Evolutionary conservation across 2,888 invertebrate genomes (phyloP).

Genomic region (Troides aeacus): DNA sequence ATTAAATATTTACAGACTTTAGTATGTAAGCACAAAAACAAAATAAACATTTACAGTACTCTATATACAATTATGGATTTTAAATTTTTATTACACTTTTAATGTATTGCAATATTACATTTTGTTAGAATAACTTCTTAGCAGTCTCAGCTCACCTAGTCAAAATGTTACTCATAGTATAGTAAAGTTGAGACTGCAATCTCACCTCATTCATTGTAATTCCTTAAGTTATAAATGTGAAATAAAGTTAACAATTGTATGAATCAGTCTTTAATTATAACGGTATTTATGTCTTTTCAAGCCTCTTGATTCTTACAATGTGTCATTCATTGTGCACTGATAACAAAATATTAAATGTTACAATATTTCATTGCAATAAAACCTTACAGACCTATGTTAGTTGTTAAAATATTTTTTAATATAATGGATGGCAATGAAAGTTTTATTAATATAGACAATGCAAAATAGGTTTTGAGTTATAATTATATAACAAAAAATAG

Average conservation of each 20-base stretch:
- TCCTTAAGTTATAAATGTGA: constrained; percentile 55
- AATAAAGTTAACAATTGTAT: constrained; percentile 70
- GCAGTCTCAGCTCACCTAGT: constrained; percentile 28
- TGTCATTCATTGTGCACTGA: not conserved
- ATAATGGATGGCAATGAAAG: not conserved
- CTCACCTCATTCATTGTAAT: constrained; percentile 58
- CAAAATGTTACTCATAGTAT: constrained; percentile 34
- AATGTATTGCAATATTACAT: constrained; percentile 46
- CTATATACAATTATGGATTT: constrained; percentile 50
- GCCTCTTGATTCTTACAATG: constrained; percentile 6
- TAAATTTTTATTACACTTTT: constrained; percentile 40
- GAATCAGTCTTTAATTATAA: constrained; percentile 72
- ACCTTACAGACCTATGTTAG: not conserved
- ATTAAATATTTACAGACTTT: constrained; percentile 55
- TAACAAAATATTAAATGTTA: not conserved
- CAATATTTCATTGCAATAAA: not conserved
- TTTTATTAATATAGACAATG: not conserved
- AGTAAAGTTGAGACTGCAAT: constrained; percentile 44
- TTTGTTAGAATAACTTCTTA: constrained; percentile 20
- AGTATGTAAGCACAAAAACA: constrained; percentile 45
- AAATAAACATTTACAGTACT: constrained; percentile 44
- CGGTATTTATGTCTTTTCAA: constrained; percentile 15
- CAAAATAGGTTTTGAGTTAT: not conserved
- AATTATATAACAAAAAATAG: not conserved
- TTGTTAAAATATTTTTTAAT: not conserved